Evolutionary conservation across 2,888 invertebrate genomes (phyloP), one percentile per base, ranked within the genome.

Genomic region (Chaetogeoica ovagalla): DNA sequence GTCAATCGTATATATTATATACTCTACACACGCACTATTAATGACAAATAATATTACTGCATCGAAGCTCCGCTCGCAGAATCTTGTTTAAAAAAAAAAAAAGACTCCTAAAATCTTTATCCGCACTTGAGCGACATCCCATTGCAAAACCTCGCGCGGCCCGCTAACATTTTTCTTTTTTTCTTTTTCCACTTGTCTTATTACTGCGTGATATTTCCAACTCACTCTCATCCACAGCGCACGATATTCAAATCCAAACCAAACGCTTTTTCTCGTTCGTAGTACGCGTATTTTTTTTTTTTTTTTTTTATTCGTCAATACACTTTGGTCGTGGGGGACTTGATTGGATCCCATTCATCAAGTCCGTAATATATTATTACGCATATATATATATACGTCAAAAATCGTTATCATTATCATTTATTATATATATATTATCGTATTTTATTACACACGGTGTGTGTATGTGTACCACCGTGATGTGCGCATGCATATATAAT

Each of bases 291-390:
- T 52, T 68, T 71, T 71, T 43, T n/a, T n/a, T 23, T 57, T 5
- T n/a, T 11, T 37, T 63, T 57, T 37, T 55, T 30, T 59, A 63
- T 39, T 77, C 8, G 43, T 69, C 21, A 5, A 37, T 60, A 52
- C 13, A 11, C 59, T 48, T 48, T 60, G 68, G 69, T 77, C 37
- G 37, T 77, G 43, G 7, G 9, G 69, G 60, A 37, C 37, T 70
- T 69, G 68, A 75, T 75, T 75, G n/a, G 23, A 55, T 62, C 69
- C 60, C 69, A 77, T 77, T 77, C 77, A 70, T 69, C 69, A 60
- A 69, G 19, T 52, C 19, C 37, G 13, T 37, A 21, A 2, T 2
- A 30, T 62, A 52, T 52, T 60, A 30, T 62, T 48, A 69, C 17
- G 15, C 3, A 30, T 43, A 43, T 43, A 77, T 60, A 48, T 37